Evolutionary conservation across 2,888 invertebrate genomes (phyloP).

Genomic region (Ernsta delagoae): DNA sequence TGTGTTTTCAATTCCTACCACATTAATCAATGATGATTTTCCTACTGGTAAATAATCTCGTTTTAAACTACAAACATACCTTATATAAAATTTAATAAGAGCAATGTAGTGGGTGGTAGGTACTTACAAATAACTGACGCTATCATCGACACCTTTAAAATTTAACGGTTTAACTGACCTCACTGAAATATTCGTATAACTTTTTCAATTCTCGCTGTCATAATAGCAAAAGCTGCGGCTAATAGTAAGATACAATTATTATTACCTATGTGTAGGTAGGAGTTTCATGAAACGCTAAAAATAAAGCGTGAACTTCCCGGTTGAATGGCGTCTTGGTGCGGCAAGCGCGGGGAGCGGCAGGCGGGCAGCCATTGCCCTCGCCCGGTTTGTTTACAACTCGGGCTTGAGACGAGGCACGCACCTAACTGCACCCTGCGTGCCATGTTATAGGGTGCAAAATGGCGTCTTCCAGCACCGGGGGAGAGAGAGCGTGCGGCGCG

Average conservation of each 20-base stretch:
- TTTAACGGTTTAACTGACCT: constrained; percentile 28
- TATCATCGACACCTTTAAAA: constrained; percentile 28
- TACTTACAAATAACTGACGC: constrained; percentile 7
- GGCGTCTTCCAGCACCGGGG: constrained; percentile 41
- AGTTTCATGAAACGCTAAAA: constrained; percentile 76
- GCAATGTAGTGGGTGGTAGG: too few relatives aligned
- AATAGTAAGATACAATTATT: constrained; percentile 16
- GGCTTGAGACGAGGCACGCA: constrained; percentile 49
- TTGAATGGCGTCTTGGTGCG: constrained; percentile 77
- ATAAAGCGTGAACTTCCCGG: constrained; percentile 83
- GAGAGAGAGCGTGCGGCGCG: constrained; percentile 28
- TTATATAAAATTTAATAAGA: too few relatives aligned
- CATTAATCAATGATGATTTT: too few relatives aligned
- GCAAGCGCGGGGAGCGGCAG: constrained; percentile 72
- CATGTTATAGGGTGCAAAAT: constrained; percentile 65
- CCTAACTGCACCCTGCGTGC: constrained; percentile 66
- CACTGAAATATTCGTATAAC: neutral
- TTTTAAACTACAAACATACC: too few relatives aligned
- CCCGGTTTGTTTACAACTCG: constrained; percentile 82
- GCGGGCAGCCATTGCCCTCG: constrained; percentile 81
- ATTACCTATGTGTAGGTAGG: constrained; percentile 40
- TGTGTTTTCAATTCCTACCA: too few relatives aligned
- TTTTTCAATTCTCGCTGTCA: neutral
- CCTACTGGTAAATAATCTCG: too few relatives aligned
- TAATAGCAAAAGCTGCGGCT: neutral